Evolutionary conservation across 1,140 invertebrate species (phyloP).

Genomic region (Phymorhynchus buccinoides): DNA sequence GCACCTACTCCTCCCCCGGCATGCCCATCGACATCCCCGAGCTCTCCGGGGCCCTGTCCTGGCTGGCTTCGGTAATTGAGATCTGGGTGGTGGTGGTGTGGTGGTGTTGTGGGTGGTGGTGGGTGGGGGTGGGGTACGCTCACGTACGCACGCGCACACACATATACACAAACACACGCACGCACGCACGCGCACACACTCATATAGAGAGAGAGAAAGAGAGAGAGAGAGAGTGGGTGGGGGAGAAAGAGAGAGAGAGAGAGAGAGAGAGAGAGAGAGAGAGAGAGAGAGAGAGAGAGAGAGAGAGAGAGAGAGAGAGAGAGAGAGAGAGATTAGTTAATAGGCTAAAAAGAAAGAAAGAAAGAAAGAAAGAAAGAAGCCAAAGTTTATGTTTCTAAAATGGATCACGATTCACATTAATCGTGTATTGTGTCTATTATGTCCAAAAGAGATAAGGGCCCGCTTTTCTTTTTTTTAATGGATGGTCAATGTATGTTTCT

Average conservation of each 20-base stretch:
- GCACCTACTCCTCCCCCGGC: constrained; percentile 16
- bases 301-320: not conserved
- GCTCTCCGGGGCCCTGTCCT: constrained; percentile 19
- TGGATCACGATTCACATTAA: not conserved
- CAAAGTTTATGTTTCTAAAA: too few species aligned
- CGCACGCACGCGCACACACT: not conserved
- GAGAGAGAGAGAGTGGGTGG: not conserved
- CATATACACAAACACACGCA: not conserved
- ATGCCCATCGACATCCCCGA: constrained; percentile 11
- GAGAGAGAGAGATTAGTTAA: not conserved
- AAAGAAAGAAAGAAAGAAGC: not conserved
- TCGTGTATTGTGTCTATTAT: not conserved
- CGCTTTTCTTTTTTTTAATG: too few species aligned
- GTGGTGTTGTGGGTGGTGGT: not conserved
- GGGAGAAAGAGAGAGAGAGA: not conserved
- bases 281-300: not conserved
- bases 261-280: not conserved
- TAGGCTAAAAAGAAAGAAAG: not conserved
- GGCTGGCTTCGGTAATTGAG: constrained; percentile 25
- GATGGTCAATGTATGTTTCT: too few species aligned
- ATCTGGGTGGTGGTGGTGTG: not conserved
- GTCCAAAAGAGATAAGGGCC: not conserved
- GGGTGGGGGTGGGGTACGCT: not conserved
- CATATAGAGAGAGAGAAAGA: not conserved
- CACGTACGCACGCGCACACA: not conserved